Evolutionary conservation across 2,888 invertebrate species (phyloP).

Genomic region (Sesia apiformis): DNA sequence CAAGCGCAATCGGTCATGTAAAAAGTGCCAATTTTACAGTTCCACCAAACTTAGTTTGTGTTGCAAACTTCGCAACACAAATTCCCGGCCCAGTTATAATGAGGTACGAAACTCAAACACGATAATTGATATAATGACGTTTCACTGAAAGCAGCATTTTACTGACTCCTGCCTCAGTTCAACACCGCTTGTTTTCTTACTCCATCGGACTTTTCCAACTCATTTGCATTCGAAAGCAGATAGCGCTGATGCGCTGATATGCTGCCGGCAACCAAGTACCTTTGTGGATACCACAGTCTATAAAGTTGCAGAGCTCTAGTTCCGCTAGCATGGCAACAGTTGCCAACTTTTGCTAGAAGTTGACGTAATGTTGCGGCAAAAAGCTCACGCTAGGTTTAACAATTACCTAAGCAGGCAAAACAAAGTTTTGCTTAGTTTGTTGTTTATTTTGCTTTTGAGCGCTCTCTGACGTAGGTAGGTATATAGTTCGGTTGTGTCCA

Average conservation of each 20-base stretch:
- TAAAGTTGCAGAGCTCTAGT: slow-evolving; percentile 47
- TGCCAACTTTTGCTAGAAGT: slow-evolving; percentile 59
- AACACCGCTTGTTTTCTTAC: slow-evolving; percentile 57
- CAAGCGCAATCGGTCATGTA: too few relatives aligned
- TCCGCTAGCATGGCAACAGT: slow-evolving; percentile 48
- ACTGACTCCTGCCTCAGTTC: slow-evolving; percentile 15
- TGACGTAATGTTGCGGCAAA: slow-evolving; percentile 68
- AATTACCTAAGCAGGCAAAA: slow-evolving; percentile 65
- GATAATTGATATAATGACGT: not conserved
- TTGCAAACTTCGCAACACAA: not conserved
- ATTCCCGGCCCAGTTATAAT: not conserved
- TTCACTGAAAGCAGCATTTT: slow-evolving; percentile 28
- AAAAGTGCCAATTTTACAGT: too few relatives aligned
- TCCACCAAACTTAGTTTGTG: too few relatives aligned
- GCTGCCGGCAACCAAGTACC: slow-evolving; percentile 37
- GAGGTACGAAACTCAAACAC: not conserved
- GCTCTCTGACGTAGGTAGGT: not conserved
- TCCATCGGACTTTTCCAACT: slow-evolving; percentile 66
- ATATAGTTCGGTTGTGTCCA: too few relatives aligned
- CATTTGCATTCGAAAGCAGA: slow-evolving; percentile 74
- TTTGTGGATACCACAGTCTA: slow-evolving; percentile 68
- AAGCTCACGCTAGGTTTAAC: slow-evolving; percentile 70
- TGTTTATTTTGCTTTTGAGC: slow-evolving; percentile 20
- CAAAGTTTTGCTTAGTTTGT: slow-evolving; percentile 39
- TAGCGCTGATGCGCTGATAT: slow-evolving; percentile 65